phyloP scores from a whole-genome alignment of 2,797 vertebrate genomes.

The Hipposideros larvatus region DNA sequence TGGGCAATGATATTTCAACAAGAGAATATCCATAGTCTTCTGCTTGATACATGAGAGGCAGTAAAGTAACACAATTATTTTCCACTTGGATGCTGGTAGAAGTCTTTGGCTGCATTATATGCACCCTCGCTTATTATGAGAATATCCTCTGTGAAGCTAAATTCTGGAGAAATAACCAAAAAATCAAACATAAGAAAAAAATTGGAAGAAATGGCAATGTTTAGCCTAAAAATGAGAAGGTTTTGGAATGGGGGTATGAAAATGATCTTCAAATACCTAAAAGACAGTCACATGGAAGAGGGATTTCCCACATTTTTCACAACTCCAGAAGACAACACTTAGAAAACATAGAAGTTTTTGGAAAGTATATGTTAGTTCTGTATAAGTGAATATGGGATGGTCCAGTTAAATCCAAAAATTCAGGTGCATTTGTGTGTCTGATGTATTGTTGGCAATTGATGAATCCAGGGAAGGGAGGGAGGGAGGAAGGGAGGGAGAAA shows the following conservation, averaged over 20 bases:
- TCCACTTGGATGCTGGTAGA: neutral
- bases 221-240: neutral
- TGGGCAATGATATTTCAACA: neutral
- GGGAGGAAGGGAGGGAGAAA: neutral
- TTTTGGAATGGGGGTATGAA: neutral
- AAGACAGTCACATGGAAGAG: neutral
- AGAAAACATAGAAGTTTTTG: neutral
- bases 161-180: constrained; percentile 1
- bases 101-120: neutral
- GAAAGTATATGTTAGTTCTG: neutral
- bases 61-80: neutral
- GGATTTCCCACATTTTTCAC: neutral
- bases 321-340: neutral
- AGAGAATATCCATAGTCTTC: constrained; percentile 1
- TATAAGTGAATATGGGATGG: neutral
- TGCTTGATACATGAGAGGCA: neutral
- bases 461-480: neutral
- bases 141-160: neutral
- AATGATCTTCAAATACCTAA: neutral
- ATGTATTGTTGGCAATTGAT: neutral
- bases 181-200: constrained; percentile 14
- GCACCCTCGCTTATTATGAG: neutral
- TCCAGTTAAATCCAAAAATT: constrained; percentile 10
- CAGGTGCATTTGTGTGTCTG: neutral
- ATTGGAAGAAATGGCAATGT: neutral